These are phyloP conservation scores for Lathamus discolor DNA, from an alignment of 2,113 vertebrate genomes.

Conservation along the genomic window DNA sequence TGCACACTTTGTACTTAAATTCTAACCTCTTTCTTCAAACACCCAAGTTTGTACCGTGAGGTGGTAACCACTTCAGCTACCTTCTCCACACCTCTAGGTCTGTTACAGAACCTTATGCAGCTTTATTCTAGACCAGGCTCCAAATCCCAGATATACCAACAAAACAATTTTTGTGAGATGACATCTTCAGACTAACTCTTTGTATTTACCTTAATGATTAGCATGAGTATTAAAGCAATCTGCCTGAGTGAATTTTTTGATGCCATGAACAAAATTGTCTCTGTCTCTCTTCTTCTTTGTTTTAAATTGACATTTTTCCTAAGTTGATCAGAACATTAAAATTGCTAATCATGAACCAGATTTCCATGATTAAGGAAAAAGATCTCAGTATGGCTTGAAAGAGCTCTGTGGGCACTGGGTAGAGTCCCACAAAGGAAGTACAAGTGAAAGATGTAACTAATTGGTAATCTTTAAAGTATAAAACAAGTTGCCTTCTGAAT, in stretches of 20 bases:
- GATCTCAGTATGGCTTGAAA: neutral
- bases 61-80: neutral
- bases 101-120: neutral
- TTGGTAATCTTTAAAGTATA: neutral
- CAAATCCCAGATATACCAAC: neutral
- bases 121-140: neutral
- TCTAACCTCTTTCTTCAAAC: neutral
- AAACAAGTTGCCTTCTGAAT: neutral
- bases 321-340: neutral
- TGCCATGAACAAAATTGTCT: neutral
- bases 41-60: fast-evolving
- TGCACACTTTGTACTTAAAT: neutral
- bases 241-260: neutral
- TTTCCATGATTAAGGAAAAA: neutral
- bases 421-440: neutral
- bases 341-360: neutral
- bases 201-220: neutral
- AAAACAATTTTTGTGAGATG: neutral
- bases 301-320: neutral
- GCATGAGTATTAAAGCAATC: neutral
- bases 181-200: neutral
- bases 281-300: neutral
- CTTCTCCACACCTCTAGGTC: fast-evolving
- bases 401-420: neutral
- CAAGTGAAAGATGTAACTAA: neutral